phyloP scores from a whole-genome alignment of 2,888 invertebrate species.

The Marasmarcha lunaedactyla region DNA sequence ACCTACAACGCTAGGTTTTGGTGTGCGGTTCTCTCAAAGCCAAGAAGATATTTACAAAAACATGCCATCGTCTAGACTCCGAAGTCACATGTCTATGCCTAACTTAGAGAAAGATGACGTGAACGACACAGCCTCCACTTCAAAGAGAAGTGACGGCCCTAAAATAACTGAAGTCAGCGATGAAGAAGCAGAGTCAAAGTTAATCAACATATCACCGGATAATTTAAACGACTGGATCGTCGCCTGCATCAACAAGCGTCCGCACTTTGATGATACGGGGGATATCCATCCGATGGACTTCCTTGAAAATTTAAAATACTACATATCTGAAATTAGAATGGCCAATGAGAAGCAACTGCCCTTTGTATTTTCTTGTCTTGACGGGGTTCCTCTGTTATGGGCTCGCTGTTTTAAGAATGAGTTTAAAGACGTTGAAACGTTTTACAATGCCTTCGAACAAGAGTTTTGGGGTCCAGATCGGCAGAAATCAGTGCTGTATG shows the following conservation, averaged over 20 bases:
- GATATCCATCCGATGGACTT: slow-evolving; percentile 61
- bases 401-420: slow-evolving; percentile 55
- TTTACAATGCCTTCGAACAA: slow-evolving; percentile 52
- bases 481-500: slow-evolving; percentile 55
- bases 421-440: slow-evolving; percentile 41
- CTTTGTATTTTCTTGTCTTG: slow-evolving; percentile 56
- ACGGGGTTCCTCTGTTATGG: slow-evolving; percentile 59
- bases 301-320: slow-evolving; percentile 50
- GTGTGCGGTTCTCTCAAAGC: slow-evolving; percentile 57
- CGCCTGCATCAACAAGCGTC: slow-evolving; percentile 49
- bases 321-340: slow-evolving; percentile 51
- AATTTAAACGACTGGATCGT: slow-evolving; percentile 52
- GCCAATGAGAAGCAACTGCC: slow-evolving; percentile 44
- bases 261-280: slow-evolving; percentile 53
- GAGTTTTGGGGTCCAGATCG: slow-evolving; percentile 60
- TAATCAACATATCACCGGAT: slow-evolving; percentile 40
- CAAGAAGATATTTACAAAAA: slow-evolving; percentile 56
- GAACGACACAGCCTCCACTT: slow-evolving; percentile 32
- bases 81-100: slow-evolving; percentile 61
- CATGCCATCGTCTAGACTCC: slow-evolving; percentile 55
- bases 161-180: slow-evolving; percentile 54
- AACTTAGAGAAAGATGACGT: slow-evolving; percentile 50
- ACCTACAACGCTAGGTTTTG: slow-evolving; percentile 51
- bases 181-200: slow-evolving; percentile 27
- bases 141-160: slow-evolving; percentile 28